Conservation (phyloP, 2,797 vertebrate species). For the Thripadectes ignobilis region DNA sequence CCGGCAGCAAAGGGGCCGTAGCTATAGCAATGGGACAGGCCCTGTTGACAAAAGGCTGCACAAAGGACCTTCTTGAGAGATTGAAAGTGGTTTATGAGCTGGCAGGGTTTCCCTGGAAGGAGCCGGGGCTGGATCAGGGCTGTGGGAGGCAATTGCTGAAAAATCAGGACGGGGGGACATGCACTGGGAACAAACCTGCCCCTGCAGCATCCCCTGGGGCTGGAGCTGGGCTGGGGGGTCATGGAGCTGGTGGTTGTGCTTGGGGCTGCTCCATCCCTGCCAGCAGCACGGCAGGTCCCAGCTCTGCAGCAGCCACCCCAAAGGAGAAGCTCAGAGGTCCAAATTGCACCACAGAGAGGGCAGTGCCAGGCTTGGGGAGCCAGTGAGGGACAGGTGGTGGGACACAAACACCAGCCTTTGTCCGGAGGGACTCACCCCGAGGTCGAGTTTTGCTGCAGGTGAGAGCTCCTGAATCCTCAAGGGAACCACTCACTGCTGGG, state of each 20-base stretch:
- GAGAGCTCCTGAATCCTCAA: neutral
- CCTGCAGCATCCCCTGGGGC: neutral
- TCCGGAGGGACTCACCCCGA: fast-evolving
- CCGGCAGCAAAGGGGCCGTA: slow-evolving; percentile 28
- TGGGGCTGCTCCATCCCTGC: fast-evolving
- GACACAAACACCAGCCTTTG: neutral
- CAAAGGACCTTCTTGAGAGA: slow-evolving; percentile 30
- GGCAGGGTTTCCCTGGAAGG: slow-evolving; percentile 14
- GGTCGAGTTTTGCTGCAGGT: fast-evolving
- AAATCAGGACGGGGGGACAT: fast-evolving
- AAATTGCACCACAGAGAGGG: fast-evolving
- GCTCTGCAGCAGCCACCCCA: neutral
- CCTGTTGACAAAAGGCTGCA: slow-evolving; percentile 58
- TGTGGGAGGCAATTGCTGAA: neutral
- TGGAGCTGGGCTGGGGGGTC: fast-evolving
- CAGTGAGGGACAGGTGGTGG: fast-evolving
- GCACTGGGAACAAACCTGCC: neutral
- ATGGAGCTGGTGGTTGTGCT: fast-evolving
- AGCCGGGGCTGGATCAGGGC: fast-evolving
- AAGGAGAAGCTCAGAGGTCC: neutral
- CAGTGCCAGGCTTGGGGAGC: neutral
- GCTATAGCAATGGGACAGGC: slow-evolving; percentile 58
- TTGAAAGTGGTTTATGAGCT: neutral
- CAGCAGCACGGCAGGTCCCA: fast-evolving
- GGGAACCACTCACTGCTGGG: neutral